phyloP scores from a whole-genome alignment of 2,888 invertebrate genomes.

The Athetis lepigone region DNA sequence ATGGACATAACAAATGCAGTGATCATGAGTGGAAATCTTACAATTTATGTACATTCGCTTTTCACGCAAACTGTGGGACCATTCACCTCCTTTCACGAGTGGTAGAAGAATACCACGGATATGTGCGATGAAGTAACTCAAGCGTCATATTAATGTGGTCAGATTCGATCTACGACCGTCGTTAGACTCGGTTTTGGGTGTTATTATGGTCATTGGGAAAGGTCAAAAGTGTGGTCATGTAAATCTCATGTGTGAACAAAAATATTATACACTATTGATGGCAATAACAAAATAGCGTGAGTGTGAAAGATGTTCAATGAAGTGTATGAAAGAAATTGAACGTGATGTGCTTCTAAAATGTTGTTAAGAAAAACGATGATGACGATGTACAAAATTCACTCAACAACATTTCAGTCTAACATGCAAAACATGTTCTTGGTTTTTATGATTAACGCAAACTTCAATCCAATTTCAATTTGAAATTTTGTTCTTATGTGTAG shows the following conservation, averaged over 20 bases:
- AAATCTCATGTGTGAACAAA: not conserved
- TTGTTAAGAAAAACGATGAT: no score
- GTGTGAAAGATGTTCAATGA: not conserved
- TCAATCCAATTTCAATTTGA: no score
- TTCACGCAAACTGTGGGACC: conserved; percentile 56
- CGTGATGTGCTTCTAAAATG: no score
- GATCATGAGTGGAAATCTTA: conserved; percentile 65
- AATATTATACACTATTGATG: not conserved
- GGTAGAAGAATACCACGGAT: conserved; percentile 48
- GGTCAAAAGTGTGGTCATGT: not conserved
- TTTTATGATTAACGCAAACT: no score
- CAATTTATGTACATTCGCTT: conserved; percentile 68
- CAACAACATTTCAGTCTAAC: no score
- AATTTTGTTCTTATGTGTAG: no score
- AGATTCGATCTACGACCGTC: conserved; percentile 20
- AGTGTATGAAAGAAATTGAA: no score
- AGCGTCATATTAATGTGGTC: conserved; percentile 19
- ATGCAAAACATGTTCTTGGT: no score
- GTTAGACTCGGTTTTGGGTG: conserved; percentile 2
- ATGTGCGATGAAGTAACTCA: conserved; percentile 25
- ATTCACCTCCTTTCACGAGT: conserved; percentile 56
- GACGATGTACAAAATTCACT: no score
- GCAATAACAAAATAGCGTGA: not conserved
- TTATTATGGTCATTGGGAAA: conserved; percentile 1
- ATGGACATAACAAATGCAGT: conserved; percentile 53